Percentiles rank a stretch among this genome's conserved stretches.
Evolutionary conservation across 2,888 invertebrate genomes (phyloP).

Genomic region (Peribatodes rhomboidaria): DNA sequence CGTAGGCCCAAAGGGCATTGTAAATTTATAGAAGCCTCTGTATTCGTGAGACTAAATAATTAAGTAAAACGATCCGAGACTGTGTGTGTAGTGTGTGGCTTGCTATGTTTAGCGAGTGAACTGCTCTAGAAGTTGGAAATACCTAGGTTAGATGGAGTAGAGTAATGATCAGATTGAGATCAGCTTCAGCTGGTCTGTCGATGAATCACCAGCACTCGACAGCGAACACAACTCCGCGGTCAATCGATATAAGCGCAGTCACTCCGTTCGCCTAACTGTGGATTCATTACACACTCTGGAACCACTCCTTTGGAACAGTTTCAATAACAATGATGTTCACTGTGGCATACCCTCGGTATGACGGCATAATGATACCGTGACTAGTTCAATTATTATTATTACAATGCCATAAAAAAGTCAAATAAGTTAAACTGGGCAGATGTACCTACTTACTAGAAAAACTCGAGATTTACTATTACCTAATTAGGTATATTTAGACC

Average conservation of each 20-base stretch:
- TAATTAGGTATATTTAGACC: too few species aligned
- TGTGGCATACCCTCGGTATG: not conserved
- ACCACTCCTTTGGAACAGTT: not conserved
- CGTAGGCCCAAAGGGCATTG: slow-evolving; percentile 25
- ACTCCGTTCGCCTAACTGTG: not conserved
- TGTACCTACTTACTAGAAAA: too few species aligned
- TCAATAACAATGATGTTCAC: too few species aligned
- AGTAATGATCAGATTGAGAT: slow-evolving; percentile 7
- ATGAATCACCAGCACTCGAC: slow-evolving; percentile 16
- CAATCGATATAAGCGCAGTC: slow-evolving; percentile 13
- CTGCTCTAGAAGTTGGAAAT: slow-evolving; percentile 8
- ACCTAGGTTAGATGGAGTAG: slow-evolving; percentile 18
- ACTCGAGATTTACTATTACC: too few species aligned
- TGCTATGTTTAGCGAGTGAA: not conserved
- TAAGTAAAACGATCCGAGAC: slow-evolving; percentile 22
- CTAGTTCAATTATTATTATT: too few species aligned
- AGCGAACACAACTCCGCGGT: not conserved
- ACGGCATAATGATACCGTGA: not conserved
- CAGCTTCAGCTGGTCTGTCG: slow-evolving; percentile 5
- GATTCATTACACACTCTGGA: not conserved
- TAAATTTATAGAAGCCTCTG: slow-evolving; percentile 26
- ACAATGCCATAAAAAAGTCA: too few species aligned
- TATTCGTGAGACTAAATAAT: slow-evolving; percentile 30
- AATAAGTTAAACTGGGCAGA: too few species aligned
- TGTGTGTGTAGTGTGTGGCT: slow-evolving; percentile 2